These are phyloP conservation scores for Spilogale gracilis DNA, from an alignment of 2,113 vertebrate species.

Conservation along the genomic window DNA sequence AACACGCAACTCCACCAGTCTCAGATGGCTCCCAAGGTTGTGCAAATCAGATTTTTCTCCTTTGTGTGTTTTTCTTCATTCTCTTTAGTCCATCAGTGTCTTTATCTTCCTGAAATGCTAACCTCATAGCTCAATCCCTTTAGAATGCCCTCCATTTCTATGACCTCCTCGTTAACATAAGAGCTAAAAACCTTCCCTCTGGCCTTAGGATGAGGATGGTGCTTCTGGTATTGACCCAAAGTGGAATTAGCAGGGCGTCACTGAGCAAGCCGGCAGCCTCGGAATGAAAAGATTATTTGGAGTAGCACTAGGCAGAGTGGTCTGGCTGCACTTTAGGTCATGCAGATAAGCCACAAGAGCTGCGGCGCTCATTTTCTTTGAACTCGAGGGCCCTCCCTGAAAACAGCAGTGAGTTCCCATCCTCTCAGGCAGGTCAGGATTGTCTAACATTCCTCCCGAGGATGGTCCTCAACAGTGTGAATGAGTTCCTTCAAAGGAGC, in stretches of 20 bases:
- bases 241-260: not conserved
- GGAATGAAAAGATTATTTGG: not conserved
- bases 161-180: not conserved
- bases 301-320: not conserved
- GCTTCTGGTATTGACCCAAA: not conserved
- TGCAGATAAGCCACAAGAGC: slow-evolving; percentile 9
- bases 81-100: not conserved
- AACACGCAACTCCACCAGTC: fast-evolving
- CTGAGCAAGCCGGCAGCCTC: not conserved
- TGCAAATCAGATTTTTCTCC: not conserved
- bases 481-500: slow-evolving; percentile 69
- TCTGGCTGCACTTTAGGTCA: not conserved
- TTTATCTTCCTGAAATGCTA: not conserved
- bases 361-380: slow-evolving; percentile 31
- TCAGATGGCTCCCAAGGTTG: not conserved
- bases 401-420: slow-evolving; percentile 17
- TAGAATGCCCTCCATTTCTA: not conserved
- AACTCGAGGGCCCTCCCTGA: slow-evolving; percentile 47
- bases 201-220: not conserved
- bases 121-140: not conserved
- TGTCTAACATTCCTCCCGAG: slow-evolving; percentile 68
- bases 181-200: not conserved
- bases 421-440: slow-evolving; percentile 60
- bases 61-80: not conserved
- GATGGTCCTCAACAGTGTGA: slow-evolving; percentile 65